These are phyloP conservation scores for Choristoneura rosaceana DNA, from an alignment of 2,888 invertebrate genomes.

Conservation along the genomic window DNA sequence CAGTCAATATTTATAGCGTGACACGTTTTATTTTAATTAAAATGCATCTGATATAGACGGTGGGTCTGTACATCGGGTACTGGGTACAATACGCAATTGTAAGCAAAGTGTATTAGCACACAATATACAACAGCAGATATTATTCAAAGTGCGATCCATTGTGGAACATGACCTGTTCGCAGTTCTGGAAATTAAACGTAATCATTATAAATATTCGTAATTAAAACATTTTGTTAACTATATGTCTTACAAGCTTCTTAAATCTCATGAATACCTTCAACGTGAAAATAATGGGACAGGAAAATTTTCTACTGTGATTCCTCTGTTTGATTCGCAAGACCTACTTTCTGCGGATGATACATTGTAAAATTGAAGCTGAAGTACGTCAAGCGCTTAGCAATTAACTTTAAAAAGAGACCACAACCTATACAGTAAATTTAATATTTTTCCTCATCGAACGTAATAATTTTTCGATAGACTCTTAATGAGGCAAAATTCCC, in stretches of 20 bases:
- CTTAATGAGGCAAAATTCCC: neutral
- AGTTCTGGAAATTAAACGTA: slow-evolving; percentile 37
- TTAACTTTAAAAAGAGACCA: slow-evolving; percentile 5
- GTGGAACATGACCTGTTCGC: slow-evolving; percentile 35
- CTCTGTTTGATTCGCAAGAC: slow-evolving; percentile 9
- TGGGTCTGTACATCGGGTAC: slow-evolving; percentile 5
- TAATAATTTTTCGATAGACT: neutral
- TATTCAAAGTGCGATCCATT: slow-evolving; percentile 46
- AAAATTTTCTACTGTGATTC: neutral
- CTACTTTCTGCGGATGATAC: slow-evolving; percentile 26
- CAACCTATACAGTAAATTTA: neutral
- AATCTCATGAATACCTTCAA: no score
- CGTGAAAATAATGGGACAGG: no score
- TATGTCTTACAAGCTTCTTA: no score
- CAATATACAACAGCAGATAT: slow-evolving; percentile 45
- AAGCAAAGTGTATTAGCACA: slow-evolving; percentile 47
- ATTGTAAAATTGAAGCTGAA: neutral
- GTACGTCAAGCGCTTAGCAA: slow-evolving; percentile 9
- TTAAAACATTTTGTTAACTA: no score
- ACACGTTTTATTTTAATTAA: slow-evolving; percentile 13
- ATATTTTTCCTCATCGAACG: neutral
- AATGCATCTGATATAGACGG: slow-evolving; percentile 6
- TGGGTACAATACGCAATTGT: slow-evolving; percentile 43
- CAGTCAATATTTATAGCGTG: neutral
- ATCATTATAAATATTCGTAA: neutral